phyloP scores from a whole-genome alignment of 2,113 vertebrate species.

The Melanocharis versteri region DNA sequence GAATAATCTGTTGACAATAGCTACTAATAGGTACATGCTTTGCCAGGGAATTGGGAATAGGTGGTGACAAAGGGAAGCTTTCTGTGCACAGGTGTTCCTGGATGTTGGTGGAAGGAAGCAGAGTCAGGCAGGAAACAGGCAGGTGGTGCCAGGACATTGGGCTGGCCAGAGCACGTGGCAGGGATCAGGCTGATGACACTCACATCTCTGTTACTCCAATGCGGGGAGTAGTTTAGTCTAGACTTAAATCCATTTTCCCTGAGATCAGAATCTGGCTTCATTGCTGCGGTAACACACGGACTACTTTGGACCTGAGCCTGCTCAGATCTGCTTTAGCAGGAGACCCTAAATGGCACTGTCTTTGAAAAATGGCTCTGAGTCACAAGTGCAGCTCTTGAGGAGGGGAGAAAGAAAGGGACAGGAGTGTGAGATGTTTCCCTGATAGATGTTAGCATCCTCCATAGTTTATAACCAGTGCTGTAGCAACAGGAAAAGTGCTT shows the following conservation, averaged over 20 bases:
- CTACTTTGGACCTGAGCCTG: background rate
- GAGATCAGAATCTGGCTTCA: background rate
- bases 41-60: background rate
- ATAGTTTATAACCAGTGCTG: background rate
- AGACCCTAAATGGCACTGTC: background rate
- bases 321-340: background rate
- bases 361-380: background rate
- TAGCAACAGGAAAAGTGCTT: background rate
- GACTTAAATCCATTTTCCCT: background rate
- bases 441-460: background rate
- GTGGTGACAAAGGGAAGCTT: background rate
- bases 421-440: background rate
- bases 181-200: background rate
- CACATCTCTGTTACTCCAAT: background rate
- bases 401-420: background rate
- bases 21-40: background rate
- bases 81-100: background rate
- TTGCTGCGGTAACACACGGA: background rate
- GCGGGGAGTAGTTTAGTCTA: background rate
- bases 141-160: background rate
- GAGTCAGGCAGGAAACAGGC: background rate
- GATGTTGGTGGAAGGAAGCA: background rate
- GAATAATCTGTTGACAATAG: background rate
- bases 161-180: rapidly evolving
- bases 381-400: background rate